Percentiles rank a stretch among this genome's conserved stretches.
These are phyloP conservation scores for Bubo scandiacus DNA, from an alignment of 2,113 vertebrate genomes.

Conservation along the genomic window DNA sequence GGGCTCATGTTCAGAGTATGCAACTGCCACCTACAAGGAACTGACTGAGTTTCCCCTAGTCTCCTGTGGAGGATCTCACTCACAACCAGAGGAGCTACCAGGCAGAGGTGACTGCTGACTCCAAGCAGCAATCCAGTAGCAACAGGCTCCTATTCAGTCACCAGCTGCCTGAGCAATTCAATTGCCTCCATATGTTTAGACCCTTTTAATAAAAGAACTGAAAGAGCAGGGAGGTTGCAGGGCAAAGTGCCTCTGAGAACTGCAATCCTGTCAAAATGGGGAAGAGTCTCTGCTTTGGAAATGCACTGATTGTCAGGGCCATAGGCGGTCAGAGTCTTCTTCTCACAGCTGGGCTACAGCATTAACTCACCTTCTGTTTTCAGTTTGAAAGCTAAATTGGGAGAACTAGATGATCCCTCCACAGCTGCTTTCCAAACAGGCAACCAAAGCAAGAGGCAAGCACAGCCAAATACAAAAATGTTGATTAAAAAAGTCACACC, in stretches of 20 bases:
- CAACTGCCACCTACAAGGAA: neutral
- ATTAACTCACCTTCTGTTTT: conserved; percentile 18
- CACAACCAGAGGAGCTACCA: neutral
- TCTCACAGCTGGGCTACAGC: neutral
- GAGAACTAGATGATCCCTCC: neutral
- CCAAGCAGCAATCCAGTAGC: neutral
- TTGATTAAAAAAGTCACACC: neutral
- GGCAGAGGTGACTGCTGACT: neutral
- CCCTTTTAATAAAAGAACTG: neutral
- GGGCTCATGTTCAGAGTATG: neutral
- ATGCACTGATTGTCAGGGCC: neutral
- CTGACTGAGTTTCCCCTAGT: neutral
- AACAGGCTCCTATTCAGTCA: neutral
- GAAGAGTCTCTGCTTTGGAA: neutral
- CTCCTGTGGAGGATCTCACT: neutral
- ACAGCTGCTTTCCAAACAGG: conserved; percentile 22
- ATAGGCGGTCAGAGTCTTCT: conserved; percentile 7
- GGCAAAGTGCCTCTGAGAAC: neutral
- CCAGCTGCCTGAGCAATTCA: neutral
- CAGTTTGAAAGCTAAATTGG: conserved; percentile 17
- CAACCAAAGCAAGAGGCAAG: neutral
- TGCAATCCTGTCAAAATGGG: neutral
- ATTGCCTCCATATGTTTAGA: neutral
- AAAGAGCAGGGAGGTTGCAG: neutral
- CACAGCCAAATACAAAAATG: neutral